Evolutionary conservation across 1,140 invertebrate species (phyloP).

Genomic region (Sminthurides bifidus): DNA sequence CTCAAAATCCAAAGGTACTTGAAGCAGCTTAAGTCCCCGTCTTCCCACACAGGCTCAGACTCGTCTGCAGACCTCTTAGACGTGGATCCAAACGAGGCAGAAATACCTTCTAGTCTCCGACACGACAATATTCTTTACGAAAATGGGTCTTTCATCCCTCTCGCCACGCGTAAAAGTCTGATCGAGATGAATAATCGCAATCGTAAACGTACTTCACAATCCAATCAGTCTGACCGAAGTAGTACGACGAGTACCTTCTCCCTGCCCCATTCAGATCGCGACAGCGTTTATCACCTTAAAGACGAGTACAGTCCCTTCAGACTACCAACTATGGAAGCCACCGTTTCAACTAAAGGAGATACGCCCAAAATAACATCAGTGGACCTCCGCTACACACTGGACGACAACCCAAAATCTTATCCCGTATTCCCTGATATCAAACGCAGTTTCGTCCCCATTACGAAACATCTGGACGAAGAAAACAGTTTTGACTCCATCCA

Average conservation of each 20-base stretch:
- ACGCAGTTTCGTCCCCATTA: not conserved
- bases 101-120: not conserved
- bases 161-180: constrained; percentile 25
- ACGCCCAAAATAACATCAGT: constrained; percentile 26
- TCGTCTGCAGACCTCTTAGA: constrained; percentile 1
- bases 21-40: constrained; percentile 22
- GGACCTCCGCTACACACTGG: constrained; percentile 15
- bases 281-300: not conserved
- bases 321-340: constrained; percentile 19
- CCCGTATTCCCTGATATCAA: too few species aligned
- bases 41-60: constrained; percentile 8
- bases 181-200: constrained; percentile 32
- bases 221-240: constrained; percentile 19
- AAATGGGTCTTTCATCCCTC: constrained; percentile 29
- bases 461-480: too few species aligned
- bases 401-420: constrained; percentile 12
- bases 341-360: constrained; percentile 11
- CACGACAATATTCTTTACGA: constrained; percentile 28
- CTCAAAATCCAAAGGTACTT: constrained; percentile 30
- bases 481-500: too few species aligned
- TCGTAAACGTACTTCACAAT: constrained; percentile 8
- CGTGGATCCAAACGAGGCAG: not conserved
- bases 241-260: constrained; percentile 29
- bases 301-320: constrained; percentile 4
- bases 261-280: constrained; percentile 22